Base-by-base conservation (phyloP, 2,113 vertebrate species). In the Neodon shergylaensis region DNA sequence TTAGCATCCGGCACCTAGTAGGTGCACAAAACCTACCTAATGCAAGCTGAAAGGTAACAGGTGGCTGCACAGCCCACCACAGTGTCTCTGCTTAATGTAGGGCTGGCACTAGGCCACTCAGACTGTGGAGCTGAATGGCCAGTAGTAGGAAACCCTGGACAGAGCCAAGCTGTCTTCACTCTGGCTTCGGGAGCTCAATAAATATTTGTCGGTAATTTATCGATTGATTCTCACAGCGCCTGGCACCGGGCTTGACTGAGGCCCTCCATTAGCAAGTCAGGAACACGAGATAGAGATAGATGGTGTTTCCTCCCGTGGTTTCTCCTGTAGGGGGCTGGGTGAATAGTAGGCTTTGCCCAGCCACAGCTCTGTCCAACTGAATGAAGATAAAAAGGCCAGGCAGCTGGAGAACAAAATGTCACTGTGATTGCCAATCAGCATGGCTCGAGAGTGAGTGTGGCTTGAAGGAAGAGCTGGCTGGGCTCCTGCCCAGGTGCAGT, bases 221-320 rank as follows among this genome's bases (percentile, higher is more conserved):
- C 16, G 91, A 97, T 96, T 7, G n/a, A 52, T 77, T 94, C 91
- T 96, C 86, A 52, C 92, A 74, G 79, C 76, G 83, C 72, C 94
- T 28, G 42, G 58, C 49, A 54, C 66, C 0, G 0, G 72, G 39
- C 90, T 94, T 54, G 73, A 74, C 77, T 0, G 5, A 84, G 39
- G 10, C 58, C 76, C 63, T 92, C 86, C 73, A 90, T 90, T 92
- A 92, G 68, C 11, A 65, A 88, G 82, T 78, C 36, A 73, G 76
- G 79, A 68, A 65, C 72, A 61, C 6, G 61, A 86, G 73, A 58
- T 54, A 77, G 77, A 79, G 83, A 52, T 44, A 76, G 93, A 74
- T 0, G 44, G 73, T 54, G 12, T 39, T 84, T 81, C 28, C 76
- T 81, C 49, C 4, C 0, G 63, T 36, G 7, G 19, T 42, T 4